Conservation (phyloP, 2,113 vertebrate genomes). For the Bos indicus region DNA sequence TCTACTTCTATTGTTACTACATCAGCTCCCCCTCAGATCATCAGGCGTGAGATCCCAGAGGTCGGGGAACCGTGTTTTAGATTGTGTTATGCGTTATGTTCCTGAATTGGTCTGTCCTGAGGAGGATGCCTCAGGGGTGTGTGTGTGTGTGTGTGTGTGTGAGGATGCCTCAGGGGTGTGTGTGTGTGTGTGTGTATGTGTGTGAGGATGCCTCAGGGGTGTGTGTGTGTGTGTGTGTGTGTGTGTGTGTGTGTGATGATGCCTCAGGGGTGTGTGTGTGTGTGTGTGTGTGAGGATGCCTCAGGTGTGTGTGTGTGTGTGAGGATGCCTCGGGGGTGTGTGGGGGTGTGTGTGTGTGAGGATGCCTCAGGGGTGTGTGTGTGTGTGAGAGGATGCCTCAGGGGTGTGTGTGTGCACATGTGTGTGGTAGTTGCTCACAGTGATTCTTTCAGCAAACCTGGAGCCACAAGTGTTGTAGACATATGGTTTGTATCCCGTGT, state of each 20-base stretch:
- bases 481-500: not conserved
- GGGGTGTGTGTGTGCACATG: not conserved
- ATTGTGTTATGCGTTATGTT: not conserved
- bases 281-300: not conserved
- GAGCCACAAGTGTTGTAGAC: fast-evolving
- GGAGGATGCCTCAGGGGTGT: not conserved
- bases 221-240: not conserved
- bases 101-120: not conserved
- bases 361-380: no score
- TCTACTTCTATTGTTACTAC: not conserved
- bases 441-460: not conserved
- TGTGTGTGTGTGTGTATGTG: not conserved
- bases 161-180: not conserved
- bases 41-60: not conserved
- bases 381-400: not conserved
- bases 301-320: not conserved
- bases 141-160: not conserved
- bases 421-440: not conserved
- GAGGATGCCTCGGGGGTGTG: no score
- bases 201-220: not conserved
- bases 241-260: not conserved
- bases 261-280: not conserved
- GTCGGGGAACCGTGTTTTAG: not conserved
- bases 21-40: not conserved
- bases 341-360: not conserved